A percentile compares a stretch with the other conserved stretches of the same genome.
These are phyloP conservation scores for Brenthis hecate DNA, from an alignment of 2,888 invertebrate genomes.

Conservation along the genomic window DNA sequence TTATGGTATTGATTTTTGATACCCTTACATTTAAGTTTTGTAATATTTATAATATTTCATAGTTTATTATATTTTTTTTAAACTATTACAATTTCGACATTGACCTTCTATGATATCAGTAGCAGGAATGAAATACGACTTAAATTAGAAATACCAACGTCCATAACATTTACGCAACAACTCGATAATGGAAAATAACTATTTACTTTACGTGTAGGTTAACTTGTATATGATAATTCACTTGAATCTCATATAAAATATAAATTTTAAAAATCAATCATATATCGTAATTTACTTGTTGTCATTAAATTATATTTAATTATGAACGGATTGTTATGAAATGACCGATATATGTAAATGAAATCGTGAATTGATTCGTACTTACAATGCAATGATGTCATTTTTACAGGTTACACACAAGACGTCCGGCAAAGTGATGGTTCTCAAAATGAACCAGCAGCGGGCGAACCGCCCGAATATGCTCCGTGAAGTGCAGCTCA, in stretches of 20 bases:
- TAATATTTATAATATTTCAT: background rate
- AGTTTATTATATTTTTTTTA: background rate
- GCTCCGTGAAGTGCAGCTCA: conserved; percentile 97
- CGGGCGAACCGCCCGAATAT: conserved; percentile 97
- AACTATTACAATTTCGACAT: conserved; percentile 21
- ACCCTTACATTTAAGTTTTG: too few species aligned
- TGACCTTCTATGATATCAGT: conserved; percentile 29
- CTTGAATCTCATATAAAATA: too few species aligned
- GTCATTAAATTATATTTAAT: too few species aligned
- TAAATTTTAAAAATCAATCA: too few species aligned
- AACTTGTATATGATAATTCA: background rate
- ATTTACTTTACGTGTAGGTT: background rate
- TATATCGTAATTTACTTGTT: too few species aligned
- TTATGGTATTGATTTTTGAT: too few species aligned
- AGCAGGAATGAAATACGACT: conserved; percentile 13
- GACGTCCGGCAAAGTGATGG: conserved; percentile 96
- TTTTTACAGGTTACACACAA: conserved; percentile 92
- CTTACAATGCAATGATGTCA: background rate
- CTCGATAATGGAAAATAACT: conserved; percentile 7
- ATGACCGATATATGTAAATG: background rate
- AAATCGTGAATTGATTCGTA: background rate
- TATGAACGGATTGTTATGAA: background rate
- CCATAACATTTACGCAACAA: conserved; percentile 12
- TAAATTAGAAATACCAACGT: conserved; percentile 6
- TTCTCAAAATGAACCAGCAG: conserved; percentile 97